Percentiles rank a stretch among this genome's conserved stretches.
phyloP scores from a whole-genome alignment of 2,797 vertebrate species.

The Liparis tanakae region DNA sequence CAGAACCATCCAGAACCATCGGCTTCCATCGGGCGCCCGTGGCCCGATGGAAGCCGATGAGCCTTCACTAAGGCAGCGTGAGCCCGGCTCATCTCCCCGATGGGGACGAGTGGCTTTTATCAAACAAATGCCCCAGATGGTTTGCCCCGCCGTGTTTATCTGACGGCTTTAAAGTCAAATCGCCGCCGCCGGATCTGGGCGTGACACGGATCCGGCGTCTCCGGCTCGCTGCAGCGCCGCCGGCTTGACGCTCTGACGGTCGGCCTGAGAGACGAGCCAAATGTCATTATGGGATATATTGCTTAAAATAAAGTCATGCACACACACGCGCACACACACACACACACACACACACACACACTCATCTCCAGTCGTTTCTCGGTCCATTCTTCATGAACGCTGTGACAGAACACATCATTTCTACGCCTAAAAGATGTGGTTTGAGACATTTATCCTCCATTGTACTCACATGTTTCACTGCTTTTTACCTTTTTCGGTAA shows the following conservation, averaged over 20 bases:
- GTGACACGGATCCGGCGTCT: conserved; percentile 79
- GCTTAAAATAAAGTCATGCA: conserved; percentile 47
- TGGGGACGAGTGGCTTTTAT: conserved; percentile 69
- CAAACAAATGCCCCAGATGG: conserved; percentile 74
- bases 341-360: no score
- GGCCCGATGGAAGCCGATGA: conserved; percentile 75
- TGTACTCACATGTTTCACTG: no score
- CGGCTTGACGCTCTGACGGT: conserved; percentile 81
- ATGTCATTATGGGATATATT: conserved; percentile 82
- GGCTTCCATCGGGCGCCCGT: no score
- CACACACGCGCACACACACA: background rate
- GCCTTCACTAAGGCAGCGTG: conserved; percentile 66
- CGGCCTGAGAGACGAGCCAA: conserved; percentile 85
- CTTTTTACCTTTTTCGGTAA: no score
- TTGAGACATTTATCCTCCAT: no score
- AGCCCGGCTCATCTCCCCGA: conserved; percentile 60
- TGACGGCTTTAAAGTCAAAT: conserved; percentile 79
- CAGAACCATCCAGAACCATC: no score
- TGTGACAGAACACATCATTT: no score
- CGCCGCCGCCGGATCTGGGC: conserved; percentile 68
- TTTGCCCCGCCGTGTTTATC: conserved; percentile 79
- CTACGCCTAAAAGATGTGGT: no score
- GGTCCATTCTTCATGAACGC: no score
- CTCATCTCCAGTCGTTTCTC: conserved; percentile 16
- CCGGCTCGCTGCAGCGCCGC: conserved; percentile 79